These are phyloP conservation scores for Zaprionus gabonicus DNA, from an alignment of 1,140 invertebrate genomes.

Conservation along the genomic window DNA sequence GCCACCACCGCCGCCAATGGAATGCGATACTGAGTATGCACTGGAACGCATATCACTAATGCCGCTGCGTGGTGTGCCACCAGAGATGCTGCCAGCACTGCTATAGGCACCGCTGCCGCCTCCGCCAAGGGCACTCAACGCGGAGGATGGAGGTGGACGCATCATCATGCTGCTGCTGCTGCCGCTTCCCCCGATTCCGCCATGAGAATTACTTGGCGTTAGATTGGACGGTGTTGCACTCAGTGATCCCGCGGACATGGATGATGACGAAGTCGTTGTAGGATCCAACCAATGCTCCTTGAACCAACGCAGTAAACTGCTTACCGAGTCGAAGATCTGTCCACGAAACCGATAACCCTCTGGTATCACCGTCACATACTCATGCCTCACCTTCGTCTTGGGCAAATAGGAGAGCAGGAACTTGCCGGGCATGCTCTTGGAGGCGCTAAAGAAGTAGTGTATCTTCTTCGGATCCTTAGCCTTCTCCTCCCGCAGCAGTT, in stretches of 20 bases:
- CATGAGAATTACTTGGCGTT: conserved; percentile 36
- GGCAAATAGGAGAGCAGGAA: conserved; percentile 98
- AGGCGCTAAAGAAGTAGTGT: conserved; percentile 95
- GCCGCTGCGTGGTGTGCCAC: conserved; percentile 65
- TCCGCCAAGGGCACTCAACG: conserved; percentile 21
- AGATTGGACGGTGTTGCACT: conserved; percentile 88
- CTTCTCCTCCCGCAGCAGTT: conserved; percentile 93
- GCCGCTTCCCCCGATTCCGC: no score
- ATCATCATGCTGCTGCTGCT: conserved; percentile 40
- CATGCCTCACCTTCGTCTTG: conserved; percentile 92
- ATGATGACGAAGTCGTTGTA: conserved; percentile 86
- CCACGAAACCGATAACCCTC: conserved; percentile 96
- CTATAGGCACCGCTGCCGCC: conserved; percentile 37
- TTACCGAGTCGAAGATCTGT: conserved; percentile 94
- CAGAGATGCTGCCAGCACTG: conserved; percentile 41
- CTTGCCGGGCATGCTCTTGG: conserved; percentile 96
- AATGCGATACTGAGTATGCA: conserved; percentile 89
- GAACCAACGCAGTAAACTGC: conserved; percentile 96
- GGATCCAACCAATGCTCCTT: conserved; percentile 98
- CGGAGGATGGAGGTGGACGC: conserved; percentile 43
- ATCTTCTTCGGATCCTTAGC: conserved; percentile 94
- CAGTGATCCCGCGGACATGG: conserved; percentile 84
- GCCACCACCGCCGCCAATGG: conserved; percentile 84
- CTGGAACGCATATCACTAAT: conserved; percentile 58
- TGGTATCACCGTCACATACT: conserved; percentile 95